Evolutionary conservation across 2,797 vertebrate genomes (phyloP).

Genomic region (Pagetopsis macropterus): DNA sequence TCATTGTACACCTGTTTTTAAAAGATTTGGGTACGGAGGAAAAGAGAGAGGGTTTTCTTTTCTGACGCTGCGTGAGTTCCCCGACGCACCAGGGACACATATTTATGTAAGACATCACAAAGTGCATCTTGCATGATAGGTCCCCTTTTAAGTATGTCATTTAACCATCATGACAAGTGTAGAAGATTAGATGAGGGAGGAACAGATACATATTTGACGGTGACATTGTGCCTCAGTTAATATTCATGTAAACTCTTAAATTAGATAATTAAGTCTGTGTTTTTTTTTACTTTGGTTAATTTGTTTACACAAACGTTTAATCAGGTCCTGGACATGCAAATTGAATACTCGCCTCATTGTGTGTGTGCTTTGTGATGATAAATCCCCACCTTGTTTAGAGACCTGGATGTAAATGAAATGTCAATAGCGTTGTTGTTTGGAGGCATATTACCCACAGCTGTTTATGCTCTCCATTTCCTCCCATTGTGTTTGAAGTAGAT

Average conservation of each 20-base stretch:
- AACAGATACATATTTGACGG: slow-evolving; percentile 10
- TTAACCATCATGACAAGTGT: neutral
- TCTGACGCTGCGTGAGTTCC: too few species aligned
- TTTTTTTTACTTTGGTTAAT: slow-evolving; percentile 11
- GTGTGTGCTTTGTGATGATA: slow-evolving; percentile 38
- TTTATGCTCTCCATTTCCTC: slow-evolving; percentile 23
- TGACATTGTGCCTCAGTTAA: slow-evolving; percentile 17
- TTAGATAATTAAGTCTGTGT: neutral
- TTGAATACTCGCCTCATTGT: neutral
- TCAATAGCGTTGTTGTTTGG: slow-evolving; percentile 30
- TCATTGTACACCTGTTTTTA: too few species aligned
- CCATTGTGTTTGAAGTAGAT: slow-evolving; percentile 41
- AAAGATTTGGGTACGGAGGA: too few species aligned
- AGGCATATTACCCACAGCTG: slow-evolving; percentile 27
- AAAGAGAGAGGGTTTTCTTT: too few species aligned
- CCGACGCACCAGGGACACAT: too few species aligned
- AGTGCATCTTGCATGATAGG: too few species aligned
- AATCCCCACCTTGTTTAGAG: slow-evolving; percentile 19
- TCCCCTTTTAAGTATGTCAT: neutral
- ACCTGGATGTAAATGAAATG: slow-evolving; percentile 29
- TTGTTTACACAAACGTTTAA: neutral
- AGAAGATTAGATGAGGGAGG: neutral
- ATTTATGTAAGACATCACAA: too few species aligned
- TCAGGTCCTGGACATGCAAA: slow-evolving; percentile 2
- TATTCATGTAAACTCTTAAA: slow-evolving; percentile 13